These are phyloP conservation scores for Luperina testacea DNA, from an alignment of 2,888 invertebrate species.

Conservation along the genomic window DNA sequence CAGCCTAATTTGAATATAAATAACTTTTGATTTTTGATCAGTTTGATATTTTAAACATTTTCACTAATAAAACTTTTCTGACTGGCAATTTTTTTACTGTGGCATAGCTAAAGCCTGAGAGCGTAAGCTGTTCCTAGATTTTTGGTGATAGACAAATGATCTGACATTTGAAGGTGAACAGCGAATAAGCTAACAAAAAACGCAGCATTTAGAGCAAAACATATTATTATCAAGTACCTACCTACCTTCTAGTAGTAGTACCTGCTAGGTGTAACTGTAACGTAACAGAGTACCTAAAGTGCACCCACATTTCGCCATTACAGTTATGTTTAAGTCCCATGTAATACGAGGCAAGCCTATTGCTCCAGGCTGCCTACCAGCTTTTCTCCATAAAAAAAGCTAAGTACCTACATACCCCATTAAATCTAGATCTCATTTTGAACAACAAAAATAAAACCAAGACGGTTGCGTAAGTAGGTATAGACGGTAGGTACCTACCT, in stretches of 20 bases:
- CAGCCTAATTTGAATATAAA: too few species aligned
- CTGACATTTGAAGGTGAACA: not conserved
- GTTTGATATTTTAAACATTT: not conserved
- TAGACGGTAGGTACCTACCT: not conserved
- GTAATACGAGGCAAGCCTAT: not conserved
- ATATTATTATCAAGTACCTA: not conserved
- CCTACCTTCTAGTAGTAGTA: not conserved
- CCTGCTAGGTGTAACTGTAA: not conserved
- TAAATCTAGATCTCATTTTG: not conserved
- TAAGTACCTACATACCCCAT: not conserved
- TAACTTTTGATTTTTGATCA: not conserved
- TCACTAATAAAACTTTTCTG: not conserved
- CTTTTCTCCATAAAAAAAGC: not conserved
- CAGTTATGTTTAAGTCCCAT: not conserved
- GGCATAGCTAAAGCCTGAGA: not conserved
- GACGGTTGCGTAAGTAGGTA: not conserved
- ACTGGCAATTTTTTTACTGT: too few species aligned
- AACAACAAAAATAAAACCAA: not conserved
- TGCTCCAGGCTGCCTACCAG: too few species aligned
- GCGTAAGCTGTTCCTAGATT: not conserved
- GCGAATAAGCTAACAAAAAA: not conserved
- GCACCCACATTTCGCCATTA: not conserved
- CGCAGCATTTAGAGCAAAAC: not conserved
- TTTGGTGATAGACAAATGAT: not conserved
- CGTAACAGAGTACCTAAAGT: not conserved